Evolutionary conservation across 2,113 vertebrate genomes (phyloP).

Genomic region (Ailuropoda melanoleuca): DNA sequence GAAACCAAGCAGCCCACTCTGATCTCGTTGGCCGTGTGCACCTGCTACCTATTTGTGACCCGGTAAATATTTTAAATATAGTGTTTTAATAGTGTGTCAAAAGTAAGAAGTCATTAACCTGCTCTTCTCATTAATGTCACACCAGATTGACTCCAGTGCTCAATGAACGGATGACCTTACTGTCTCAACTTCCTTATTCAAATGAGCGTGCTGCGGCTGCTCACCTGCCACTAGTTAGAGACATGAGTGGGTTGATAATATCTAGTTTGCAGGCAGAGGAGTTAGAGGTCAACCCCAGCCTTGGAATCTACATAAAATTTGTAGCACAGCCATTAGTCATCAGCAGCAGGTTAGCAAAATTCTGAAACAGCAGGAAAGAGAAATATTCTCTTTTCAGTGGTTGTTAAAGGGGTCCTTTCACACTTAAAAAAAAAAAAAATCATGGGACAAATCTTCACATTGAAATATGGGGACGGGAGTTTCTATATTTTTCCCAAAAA

Average conservation of each 20-base stretch:
- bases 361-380: not conserved
- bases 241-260: not conserved
- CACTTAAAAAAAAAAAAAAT: not conserved
- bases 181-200: not conserved
- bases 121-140: fast-evolving
- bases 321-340: not conserved
- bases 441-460: not conserved
- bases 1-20: not conserved
- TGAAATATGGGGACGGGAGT: not conserved
- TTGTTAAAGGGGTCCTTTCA: not conserved
- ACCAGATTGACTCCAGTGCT: not conserved
- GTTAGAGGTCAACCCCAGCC: not conserved
- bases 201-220: not conserved
- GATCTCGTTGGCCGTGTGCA: fast-evolving
- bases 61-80: not conserved
- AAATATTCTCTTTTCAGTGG: not conserved
- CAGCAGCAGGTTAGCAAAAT: not conserved
- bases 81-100: not conserved
- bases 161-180: not conserved
- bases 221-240: not conserved
- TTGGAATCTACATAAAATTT: not conserved
- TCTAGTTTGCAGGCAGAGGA: not conserved
- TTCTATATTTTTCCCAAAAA: not conserved
- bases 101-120: not conserved
- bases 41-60: not conserved